Conservation (phyloP, 2,888 invertebrate genomes). For the Trachelus stipa region DNA sequence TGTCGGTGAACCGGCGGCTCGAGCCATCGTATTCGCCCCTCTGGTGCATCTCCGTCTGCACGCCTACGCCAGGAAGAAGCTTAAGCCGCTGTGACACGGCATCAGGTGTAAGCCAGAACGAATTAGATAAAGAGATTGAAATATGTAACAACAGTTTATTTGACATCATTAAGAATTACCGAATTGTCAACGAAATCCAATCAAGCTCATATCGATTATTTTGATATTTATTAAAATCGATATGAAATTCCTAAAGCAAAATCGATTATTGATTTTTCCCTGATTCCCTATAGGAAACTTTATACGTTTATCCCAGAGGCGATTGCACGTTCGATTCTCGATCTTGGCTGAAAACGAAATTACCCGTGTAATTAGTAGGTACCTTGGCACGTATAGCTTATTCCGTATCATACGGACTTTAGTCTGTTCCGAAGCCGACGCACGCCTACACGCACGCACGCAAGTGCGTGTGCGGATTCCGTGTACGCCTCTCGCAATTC, state of each 20-base stretch:
- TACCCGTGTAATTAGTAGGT: neutral
- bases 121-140: neutral
- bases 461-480: neutral
- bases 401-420: slow-evolving; percentile 2
- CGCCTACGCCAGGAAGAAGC: slow-evolving; percentile 41
- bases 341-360: neutral
- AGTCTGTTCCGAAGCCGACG: slow-evolving; percentile 1
- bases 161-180: neutral
- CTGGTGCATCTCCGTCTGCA: slow-evolving; percentile 47
- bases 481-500: neutral
- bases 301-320: neutral
- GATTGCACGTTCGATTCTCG: neutral
- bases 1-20: slow-evolving; percentile 40
- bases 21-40: slow-evolving; percentile 26
- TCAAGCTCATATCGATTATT: neutral
- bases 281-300: neutral
- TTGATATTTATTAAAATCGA: neutral
- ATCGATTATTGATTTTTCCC: neutral
- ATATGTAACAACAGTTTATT: neutral
- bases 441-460: neutral
- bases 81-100: slow-evolving; percentile 22
- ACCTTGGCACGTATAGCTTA: neutral
- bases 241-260: neutral
- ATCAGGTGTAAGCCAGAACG: neutral
- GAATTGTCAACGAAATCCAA: neutral